Base-by-base conservation (phyloP, 2,888 invertebrate genomes). In the Melangyna quadrimaculata region DNA sequence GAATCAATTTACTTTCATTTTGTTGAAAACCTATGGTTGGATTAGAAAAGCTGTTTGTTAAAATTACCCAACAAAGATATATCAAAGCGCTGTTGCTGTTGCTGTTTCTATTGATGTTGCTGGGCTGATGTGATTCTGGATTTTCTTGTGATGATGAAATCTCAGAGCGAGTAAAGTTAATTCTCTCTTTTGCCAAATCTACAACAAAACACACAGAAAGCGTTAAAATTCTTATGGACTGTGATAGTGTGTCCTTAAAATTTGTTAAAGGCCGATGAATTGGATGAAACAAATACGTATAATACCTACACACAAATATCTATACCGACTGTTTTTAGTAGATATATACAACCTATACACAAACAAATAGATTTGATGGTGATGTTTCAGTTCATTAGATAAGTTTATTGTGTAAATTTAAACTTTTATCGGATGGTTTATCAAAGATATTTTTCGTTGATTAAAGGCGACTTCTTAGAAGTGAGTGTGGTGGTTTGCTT, bases 1-100 rank as follows among this genome's bases (percentile, higher is more conserved):
- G 65, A 79, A 79, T 61, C 67, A 53, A 79, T 79, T 79, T 75
- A 43, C 51, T 79, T 79, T 79, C 43, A 59, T 79, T 74, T 71
- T 74, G 55, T 24, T 0, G 40, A 53, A 32, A 45, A 59, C 73
- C 43, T 43, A 79, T 70, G 53, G 63, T 63, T 63, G 40, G 14
- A n/a, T n/a, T 37, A 45, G 63, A 32, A 70, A 70, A 69, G 69
- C 74, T 80, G 75, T 63, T 81, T 70, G 57, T 55, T 22, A 43
- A 82, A 82, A 73, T 73, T 72, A 73, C 72, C 69, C 72, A 70
- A 71, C 48, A 78, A 73, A 40, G 51, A 40, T 48, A 32, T 63
- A 35, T 57, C 65, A 65, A 69, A 69, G 74, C 22, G n/a, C 9
- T 37, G 10, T 22, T 48, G 48, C 14, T 48, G 10, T 9, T 48